A percentile compares a stretch with the other conserved stretches of the same genome.
Conservation (phyloP, 2,888 invertebrate genomes). For the Amblyjoppa fuscipennis region DNA sequence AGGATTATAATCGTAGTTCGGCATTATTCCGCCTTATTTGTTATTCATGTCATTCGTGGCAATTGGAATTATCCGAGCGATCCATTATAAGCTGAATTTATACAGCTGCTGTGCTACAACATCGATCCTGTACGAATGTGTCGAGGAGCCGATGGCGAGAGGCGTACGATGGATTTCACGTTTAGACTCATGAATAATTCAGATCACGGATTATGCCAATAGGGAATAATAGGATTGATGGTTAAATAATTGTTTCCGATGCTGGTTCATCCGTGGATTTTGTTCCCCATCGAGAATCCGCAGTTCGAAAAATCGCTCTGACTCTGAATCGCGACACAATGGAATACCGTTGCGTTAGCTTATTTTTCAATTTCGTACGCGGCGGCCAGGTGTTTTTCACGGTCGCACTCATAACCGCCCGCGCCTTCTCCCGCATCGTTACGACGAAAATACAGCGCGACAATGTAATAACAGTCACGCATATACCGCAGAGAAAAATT, state of each 20-base stretch:
- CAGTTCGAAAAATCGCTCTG: constrained; percentile 18
- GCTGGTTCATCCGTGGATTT: neutral
- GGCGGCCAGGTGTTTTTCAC: constrained; percentile 58
- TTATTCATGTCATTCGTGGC: constrained; percentile 9
- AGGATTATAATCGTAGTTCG: neutral
- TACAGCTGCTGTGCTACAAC: constrained; percentile 1
- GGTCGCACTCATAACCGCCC: constrained; percentile 14
- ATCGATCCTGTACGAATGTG: neutral
- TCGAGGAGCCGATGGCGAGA: neutral
- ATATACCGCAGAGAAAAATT: constrained; percentile 15
- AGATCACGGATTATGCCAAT: constrained; percentile 12
- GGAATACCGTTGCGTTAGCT: neutral
- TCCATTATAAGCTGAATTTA: neutral
- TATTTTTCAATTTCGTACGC: constrained; percentile 36
- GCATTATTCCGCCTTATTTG: neutral
- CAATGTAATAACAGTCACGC: constrained; percentile 23
- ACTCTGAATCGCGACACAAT: constrained; percentile 13
- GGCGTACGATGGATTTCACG: neutral
- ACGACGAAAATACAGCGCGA: constrained; percentile 38
- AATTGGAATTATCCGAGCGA: neutral
- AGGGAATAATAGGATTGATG: constrained; percentile 9
- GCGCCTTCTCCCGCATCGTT: constrained; percentile 20
- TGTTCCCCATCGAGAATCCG: neutral
- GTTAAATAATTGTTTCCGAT: constrained; percentile 9
- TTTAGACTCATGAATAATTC: constrained; percentile 20